Evolutionary conservation across 1,140 invertebrate species (phyloP).

Genomic region (Paramacrobiotus metropolitanus): DNA sequence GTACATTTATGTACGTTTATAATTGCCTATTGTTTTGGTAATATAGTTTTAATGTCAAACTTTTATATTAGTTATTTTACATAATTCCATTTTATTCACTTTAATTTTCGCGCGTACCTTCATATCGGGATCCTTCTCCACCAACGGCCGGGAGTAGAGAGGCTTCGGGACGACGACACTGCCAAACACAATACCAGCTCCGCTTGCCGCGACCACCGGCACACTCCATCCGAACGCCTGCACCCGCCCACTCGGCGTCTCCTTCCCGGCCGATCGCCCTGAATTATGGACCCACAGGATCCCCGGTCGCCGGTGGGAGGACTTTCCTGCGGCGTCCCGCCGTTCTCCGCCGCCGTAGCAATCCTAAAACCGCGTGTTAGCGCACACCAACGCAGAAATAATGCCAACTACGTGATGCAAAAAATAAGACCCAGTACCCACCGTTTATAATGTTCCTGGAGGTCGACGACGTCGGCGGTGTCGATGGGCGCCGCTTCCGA

Average conservation of each 20-base stretch:
- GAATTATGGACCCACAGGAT: too few species aligned
- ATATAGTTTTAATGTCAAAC: too few species aligned
- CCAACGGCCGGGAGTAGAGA: constrained; percentile 71
- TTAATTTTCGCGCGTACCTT: too few species aligned
- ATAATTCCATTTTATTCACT: too few species aligned
- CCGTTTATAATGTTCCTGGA: too few species aligned
- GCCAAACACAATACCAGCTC: constrained; percentile 13
- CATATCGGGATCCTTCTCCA: constrained; percentile 76
- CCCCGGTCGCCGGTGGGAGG: too few species aligned
- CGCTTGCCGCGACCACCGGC: constrained; percentile 25
- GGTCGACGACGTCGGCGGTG: not conserved
- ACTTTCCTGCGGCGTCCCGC: too few species aligned
- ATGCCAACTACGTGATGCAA: not conserved
- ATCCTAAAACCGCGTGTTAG: not conserved
- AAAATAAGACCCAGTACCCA: not conserved
- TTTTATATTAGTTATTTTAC: too few species aligned
- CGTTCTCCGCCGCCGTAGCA: too few species aligned
- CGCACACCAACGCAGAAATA: not conserved
- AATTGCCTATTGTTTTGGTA: too few species aligned
- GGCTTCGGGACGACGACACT: constrained; percentile 94
- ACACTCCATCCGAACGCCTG: constrained; percentile 93
- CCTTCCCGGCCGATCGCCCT: constrained; percentile 16
- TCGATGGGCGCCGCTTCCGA: not conserved
- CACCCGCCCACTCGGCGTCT: constrained; percentile 27
- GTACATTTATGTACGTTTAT: too few species aligned